A percentile compares a stretch with the other conserved stretches of the same genome.
These are phyloP conservation scores for Scaptomyza caliginosa DNA, from an alignment of 2,888 invertebrate genomes.

Conservation along the genomic window DNA sequence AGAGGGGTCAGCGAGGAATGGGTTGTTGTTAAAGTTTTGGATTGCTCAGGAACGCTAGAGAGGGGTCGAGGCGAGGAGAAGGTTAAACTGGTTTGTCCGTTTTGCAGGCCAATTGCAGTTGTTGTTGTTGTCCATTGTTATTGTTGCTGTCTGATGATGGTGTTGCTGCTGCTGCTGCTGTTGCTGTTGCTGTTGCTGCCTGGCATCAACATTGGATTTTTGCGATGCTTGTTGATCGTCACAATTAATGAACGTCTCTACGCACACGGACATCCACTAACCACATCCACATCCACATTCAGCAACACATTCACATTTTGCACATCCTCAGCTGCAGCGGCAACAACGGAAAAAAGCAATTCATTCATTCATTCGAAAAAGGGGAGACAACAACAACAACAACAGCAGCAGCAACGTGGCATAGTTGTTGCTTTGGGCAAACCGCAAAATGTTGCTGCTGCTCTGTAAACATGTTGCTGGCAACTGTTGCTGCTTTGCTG, in stretches of 20 bases:
- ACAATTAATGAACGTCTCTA: slow-evolving; percentile 81
- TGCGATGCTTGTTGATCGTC: slow-evolving; percentile 81
- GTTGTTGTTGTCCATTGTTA: slow-evolving; percentile 42
- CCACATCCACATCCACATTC: slow-evolving; percentile 56
- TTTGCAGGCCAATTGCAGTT: slow-evolving; percentile 57
- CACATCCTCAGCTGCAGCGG: slow-evolving; percentile 56
- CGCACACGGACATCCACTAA: slow-evolving; percentile 70
- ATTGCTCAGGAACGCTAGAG: slow-evolving; percentile 30
- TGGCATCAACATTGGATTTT: slow-evolving; percentile 52
- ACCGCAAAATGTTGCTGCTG: slow-evolving; percentile 70
- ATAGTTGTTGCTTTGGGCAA: slow-evolving; percentile 67
- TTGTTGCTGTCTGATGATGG: slow-evolving; percentile 39
- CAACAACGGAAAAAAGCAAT: slow-evolving; percentile 76
- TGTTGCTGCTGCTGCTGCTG: no score
- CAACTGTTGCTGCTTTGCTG: slow-evolving; percentile 18
- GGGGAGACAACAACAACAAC: slow-evolving; percentile 53
- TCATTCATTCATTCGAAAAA: slow-evolving; percentile 69
- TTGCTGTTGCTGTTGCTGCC: not conserved
- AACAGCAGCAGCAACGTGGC: slow-evolving; percentile 31
- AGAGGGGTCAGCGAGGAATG: not conserved
- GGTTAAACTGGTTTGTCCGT: slow-evolving; percentile 41
- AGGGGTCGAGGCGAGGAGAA: not conserved
- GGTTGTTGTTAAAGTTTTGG: slow-evolving; percentile 15
- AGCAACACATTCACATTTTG: slow-evolving; percentile 39
- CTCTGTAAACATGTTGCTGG: slow-evolving; percentile 64